A percentile compares a stretch with the other conserved stretches of the same genome.
Conservation (phyloP, 2,797 vertebrate species). For the Silurus lanzhouensis region DNA sequence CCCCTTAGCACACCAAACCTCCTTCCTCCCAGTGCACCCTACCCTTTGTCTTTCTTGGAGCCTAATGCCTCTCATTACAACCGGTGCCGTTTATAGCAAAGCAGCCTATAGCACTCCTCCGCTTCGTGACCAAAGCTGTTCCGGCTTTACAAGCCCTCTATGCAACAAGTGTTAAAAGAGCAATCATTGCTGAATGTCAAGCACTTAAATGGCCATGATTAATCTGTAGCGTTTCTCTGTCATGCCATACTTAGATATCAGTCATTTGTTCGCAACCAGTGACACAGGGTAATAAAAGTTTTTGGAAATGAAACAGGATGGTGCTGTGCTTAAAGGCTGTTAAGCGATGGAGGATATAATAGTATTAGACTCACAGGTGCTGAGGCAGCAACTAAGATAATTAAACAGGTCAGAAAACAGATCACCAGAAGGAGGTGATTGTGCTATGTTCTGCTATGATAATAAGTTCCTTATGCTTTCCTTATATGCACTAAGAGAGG, state of each 20-base stretch:
- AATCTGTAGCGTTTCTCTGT: conserved; percentile 25
- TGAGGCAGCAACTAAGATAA: conserved; percentile 42
- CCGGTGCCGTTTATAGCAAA: conserved; percentile 6
- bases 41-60: conserved; percentile 37
- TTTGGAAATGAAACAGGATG: conserved; percentile 45
- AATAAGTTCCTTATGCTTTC: conserved; percentile 54
- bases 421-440: conserved; percentile 45
- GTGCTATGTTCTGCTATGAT: conserved; percentile 49
- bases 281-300: conserved; percentile 39
- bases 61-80: conserved; percentile 46
- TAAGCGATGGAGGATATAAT: conserved; percentile 53
- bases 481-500: neutral
- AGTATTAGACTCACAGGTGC: conserved; percentile 58
- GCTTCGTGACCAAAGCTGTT: conserved; percentile 31
- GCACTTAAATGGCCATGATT: conserved; percentile 35
- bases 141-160: conserved; percentile 50
- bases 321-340: conserved; percentile 38
- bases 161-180: conserved; percentile 42
- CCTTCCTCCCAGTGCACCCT: conserved; percentile 26
- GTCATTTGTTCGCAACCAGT: conserved; percentile 31
- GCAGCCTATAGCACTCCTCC: conserved; percentile 34
- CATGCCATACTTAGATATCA: conserved; percentile 36
- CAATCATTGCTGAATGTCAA: conserved; percentile 38
- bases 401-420: conserved; percentile 56
- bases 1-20: conserved; percentile 22